Conservation (phyloP, 2,888 invertebrate genomes). For the Epsilonema sp. region DNA sequence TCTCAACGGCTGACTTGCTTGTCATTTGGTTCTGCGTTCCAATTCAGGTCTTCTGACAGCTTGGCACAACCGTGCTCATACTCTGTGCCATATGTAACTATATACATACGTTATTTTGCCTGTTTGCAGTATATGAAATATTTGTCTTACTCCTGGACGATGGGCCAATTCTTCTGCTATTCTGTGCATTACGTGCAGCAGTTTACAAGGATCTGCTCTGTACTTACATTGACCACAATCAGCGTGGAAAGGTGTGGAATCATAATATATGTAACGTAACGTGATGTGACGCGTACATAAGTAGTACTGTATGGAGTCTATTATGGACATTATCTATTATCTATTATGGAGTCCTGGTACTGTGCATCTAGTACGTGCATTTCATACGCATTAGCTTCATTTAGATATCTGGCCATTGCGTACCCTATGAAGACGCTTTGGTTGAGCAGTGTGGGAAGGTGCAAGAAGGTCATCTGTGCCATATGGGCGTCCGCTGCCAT, state of each 20-base stretch:
- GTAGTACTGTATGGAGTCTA: no score
- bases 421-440: slow-evolving; percentile 49
- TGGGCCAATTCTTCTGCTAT: slow-evolving; percentile 47
- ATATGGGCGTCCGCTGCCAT: slow-evolving; percentile 44
- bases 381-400: no score
- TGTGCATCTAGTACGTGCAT: no score
- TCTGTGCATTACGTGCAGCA: slow-evolving; percentile 49
- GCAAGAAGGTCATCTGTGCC: slow-evolving; percentile 41
- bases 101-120: not conserved
- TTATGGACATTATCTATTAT: no score
- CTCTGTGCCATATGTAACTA: not conserved
- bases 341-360: no score
- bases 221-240: slow-evolving; percentile 49
- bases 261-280: slow-evolving; percentile 2
- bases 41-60: slow-evolving; percentile 26
- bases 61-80: not conserved
- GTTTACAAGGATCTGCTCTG: slow-evolving; percentile 49
- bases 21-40: slow-evolving; percentile 50
- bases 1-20: slow-evolving; percentile 48
- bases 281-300: no score
- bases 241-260: slow-evolving; percentile 46
- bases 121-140: slow-evolving; percentile 18
- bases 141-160: slow-evolving; percentile 47
- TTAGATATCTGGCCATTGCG: slow-evolving; percentile 49
- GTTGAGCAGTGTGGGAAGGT: slow-evolving; percentile 46